Evolutionary conservation across 30 jellyfish, hydroid and myxozoan genomes (phyloP).

Genomic region (Rhopilema esculentum): DNA sequence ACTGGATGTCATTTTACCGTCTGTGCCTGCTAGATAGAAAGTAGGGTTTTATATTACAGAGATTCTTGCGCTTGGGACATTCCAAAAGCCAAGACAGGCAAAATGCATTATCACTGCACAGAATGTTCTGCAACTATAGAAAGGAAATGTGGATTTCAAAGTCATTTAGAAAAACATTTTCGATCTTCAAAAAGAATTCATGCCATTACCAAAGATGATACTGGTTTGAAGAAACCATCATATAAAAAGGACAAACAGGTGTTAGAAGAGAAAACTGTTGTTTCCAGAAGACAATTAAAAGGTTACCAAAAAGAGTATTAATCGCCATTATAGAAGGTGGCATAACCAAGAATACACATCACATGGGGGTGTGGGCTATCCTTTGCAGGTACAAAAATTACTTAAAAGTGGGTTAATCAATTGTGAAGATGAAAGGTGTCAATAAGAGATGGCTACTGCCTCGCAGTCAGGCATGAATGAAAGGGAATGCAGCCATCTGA

Average conservation of each 20-base stretch:
- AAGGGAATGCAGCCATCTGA: conserved; percentile 39
- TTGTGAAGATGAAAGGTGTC: conserved; percentile 43
- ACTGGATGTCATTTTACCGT: conserved; percentile 4
- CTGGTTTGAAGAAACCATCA: neutral
- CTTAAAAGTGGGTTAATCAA: neutral
- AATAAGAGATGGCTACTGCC: conserved; percentile 23
- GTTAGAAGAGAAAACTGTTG: neutral
- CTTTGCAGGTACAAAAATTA: conserved; percentile 44
- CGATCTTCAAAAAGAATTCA: neutral
- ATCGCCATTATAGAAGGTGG: neutral
- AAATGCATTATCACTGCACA: conserved; percentile 26
- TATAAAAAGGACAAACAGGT: neutral
- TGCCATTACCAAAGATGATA: neutral
- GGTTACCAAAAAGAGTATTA: neutral
- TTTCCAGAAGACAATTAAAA: neutral
- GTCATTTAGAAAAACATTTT: neutral
- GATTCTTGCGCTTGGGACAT: neutral
- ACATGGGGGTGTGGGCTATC: conserved; percentile 46
- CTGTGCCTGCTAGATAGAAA: neutral
- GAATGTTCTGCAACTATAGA: neutral
- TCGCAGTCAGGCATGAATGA: conserved; percentile 29
- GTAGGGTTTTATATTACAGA: neutral
- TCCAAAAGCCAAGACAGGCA: neutral
- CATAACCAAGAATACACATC: neutral
- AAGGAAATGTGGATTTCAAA: neutral